Conservation (phyloP, 2,888 invertebrate species). For the Ennomos fuscantarius region DNA sequence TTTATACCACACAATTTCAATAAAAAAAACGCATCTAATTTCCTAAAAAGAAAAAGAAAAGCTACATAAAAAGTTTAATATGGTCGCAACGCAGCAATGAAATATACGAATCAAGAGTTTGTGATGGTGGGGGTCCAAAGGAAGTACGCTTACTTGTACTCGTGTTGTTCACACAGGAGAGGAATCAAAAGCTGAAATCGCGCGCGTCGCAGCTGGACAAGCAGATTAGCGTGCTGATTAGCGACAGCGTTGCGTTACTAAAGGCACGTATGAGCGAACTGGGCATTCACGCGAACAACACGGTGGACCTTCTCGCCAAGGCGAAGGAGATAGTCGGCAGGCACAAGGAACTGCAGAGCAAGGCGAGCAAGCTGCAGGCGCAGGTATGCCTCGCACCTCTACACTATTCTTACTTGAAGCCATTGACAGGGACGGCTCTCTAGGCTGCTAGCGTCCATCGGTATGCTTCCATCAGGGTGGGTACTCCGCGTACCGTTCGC, state of each 20-base stretch:
- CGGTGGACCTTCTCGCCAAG: conserved; percentile 93
- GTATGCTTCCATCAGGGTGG: conserved; percentile 1
- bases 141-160: not conserved
- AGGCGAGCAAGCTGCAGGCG: conserved; percentile 93
- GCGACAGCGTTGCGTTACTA: conserved; percentile 95
- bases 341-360: conserved; percentile 96
- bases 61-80: too few relatives aligned
- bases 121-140: not conserved
- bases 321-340: conserved; percentile 96
- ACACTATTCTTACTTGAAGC: conserved; percentile 4
- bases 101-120: too few relatives aligned
- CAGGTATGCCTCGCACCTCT: conserved; percentile 84
- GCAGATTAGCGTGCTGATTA: conserved; percentile 95
- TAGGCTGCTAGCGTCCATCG: not conserved
- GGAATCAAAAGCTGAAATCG: conserved; percentile 92
- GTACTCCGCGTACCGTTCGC: conserved; percentile 2
- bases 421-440: not conserved
- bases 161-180: conserved; percentile 79
- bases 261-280: conserved; percentile 96
- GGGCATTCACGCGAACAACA: conserved; percentile 94
- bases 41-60: too few relatives aligned
- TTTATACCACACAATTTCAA: too few relatives aligned
- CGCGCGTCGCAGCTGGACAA: conserved; percentile 96
- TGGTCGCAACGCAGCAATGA: too few relatives aligned
- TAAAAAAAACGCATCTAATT: too few relatives aligned